Evolutionary conservation across 1,140 invertebrate species (phyloP).

Genomic region (Wiebesia pumilae): DNA sequence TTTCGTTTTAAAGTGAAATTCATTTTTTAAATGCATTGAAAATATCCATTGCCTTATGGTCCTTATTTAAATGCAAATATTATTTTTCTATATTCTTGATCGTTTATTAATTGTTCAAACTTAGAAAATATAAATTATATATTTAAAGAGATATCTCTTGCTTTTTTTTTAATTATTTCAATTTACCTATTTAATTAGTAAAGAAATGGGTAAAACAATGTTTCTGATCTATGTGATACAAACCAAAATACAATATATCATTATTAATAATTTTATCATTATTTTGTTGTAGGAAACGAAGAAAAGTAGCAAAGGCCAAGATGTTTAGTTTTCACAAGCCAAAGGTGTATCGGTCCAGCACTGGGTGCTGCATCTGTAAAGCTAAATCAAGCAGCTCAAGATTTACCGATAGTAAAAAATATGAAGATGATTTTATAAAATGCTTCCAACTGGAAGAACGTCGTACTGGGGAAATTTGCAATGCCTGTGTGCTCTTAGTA

Average conservation of each 20-base stretch:
- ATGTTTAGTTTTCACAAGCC: constrained; percentile 95
- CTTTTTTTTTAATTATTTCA: too few relatives aligned
- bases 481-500: constrained; percentile 90
- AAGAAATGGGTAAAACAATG: too few relatives aligned
- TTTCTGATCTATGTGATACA: too few relatives aligned
- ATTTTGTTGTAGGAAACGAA: constrained; percentile 54
- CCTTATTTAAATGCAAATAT: too few relatives aligned
- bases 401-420: constrained; percentile 91
- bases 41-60: too few relatives aligned
- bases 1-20: neutral
- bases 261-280: constrained; percentile 29
- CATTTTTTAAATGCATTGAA: too few relatives aligned
- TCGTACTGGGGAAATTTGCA: constrained; percentile 90
- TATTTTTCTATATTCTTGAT: too few relatives aligned
- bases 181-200: too few relatives aligned
- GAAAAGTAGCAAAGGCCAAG: constrained; percentile 60
- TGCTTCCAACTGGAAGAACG: constrained; percentile 88
- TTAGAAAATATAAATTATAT: too few relatives aligned
- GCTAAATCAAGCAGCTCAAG: constrained; percentile 91
- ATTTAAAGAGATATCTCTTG: too few relatives aligned
- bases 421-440: constrained; percentile 89
- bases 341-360: constrained; percentile 89
- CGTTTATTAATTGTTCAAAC: too few relatives aligned
- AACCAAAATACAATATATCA: too few relatives aligned
- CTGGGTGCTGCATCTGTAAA: constrained; percentile 92